Evolutionary conservation across 2,888 invertebrate species (phyloP), one percentile per base, ranked within the genome.

Genomic region (Rhamphomyia laevipes): DNA sequence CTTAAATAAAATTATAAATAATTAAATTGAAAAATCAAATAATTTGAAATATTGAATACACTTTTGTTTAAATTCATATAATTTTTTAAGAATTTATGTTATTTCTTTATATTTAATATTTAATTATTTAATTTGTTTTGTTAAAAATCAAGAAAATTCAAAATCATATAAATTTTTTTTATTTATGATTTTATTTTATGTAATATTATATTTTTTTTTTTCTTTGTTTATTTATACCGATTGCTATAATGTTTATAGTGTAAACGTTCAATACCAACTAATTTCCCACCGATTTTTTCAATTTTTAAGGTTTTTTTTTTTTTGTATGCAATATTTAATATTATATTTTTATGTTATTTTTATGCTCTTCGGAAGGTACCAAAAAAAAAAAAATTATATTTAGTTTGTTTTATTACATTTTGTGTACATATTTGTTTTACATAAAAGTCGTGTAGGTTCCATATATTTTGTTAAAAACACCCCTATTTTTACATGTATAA

Each of bases 221-320:
- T 41, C 7, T 17, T 18, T 17, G 15, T 11, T 9, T 18, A 15
- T 13, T 37, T 37, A 5, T 37, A 4, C 38, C 38, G 16, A 37
- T 7, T 9, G n/a, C 16, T 16, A 37, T n/a, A 18, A 7, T 40
- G 15, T 31, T 35, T 51, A 51, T 47, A 52, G 54, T 38, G 48
- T 52, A 49, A 54, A 53, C 55, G 56, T 56, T 56, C 55, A 53
- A 56, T 53, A 49, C 53, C 49, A 57, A 57, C 57, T 57, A 57
- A 57, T 57, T 57, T 57, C 57, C 56, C 56, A 53, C 52, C 53
- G 53, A 54, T 55, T 54, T n/a, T n/a, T 27, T 9, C 6, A 27
- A 27, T 27, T 27, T 27, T 27, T 27, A 27, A 27, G 23, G 23
- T 5, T n/a, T 35, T 6, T 6, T 4, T 3, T 51, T 53, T 46